These are phyloP conservation scores for Papilio gigon DNA, from an alignment of 2,888 invertebrate species.

Conservation along the genomic window DNA sequence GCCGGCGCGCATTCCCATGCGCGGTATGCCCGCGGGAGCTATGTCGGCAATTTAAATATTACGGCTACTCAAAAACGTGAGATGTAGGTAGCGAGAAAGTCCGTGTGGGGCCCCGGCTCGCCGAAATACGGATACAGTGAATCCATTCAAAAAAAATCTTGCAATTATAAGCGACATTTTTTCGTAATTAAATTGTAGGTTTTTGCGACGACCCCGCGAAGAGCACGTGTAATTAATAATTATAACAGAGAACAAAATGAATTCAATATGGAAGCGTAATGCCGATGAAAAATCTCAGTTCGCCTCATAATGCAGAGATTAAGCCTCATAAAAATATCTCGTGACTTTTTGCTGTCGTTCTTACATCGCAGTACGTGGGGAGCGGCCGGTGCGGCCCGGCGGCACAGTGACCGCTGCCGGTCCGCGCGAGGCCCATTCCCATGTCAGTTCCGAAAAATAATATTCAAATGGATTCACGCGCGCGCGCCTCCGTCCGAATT, in stretches of 20 bases:
- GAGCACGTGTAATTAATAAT: constrained; percentile 69
- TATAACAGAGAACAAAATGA: constrained; percentile 58
- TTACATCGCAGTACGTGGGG: constrained; percentile 48
- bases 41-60: constrained; percentile 82
- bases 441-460: constrained; percentile 75
- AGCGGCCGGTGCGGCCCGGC: constrained; percentile 49
- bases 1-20: constrained; percentile 80
- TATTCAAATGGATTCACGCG: constrained; percentile 82
- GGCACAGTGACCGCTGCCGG: constrained; percentile 51
- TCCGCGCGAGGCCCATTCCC: constrained; percentile 66
- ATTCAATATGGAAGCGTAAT: constrained; percentile 66
- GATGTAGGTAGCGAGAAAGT: constrained; percentile 77
- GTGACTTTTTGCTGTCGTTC: constrained; percentile 52
- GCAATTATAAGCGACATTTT: constrained; percentile 74
- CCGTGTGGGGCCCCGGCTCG: constrained; percentile 74
- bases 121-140: constrained; percentile 72
- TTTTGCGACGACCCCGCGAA: constrained; percentile 57
- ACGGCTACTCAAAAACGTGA: constrained; percentile 81
- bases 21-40: constrained; percentile 79
- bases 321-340: constrained; percentile 71
- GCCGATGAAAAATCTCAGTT: constrained; percentile 56
- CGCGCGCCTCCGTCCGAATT: constrained; percentile 79
- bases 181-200: constrained; percentile 78
- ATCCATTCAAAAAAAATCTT: constrained; percentile 66
- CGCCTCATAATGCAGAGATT: constrained; percentile 66